Conservation (phyloP, 2,888 invertebrate genomes). For the Tenodera sinensis region DNA sequence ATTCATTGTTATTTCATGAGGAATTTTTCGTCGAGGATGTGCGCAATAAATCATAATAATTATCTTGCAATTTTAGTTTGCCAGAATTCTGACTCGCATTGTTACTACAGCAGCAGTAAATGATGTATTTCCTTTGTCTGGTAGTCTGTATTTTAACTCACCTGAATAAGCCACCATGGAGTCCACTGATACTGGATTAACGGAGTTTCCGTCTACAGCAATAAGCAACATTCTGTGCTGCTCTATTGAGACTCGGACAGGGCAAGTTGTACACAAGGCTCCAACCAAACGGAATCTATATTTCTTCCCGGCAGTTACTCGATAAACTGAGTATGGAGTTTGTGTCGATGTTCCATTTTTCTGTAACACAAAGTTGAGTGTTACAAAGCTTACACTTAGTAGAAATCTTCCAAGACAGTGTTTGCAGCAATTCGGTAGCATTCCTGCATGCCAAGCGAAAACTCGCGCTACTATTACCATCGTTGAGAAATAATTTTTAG, state of each 20-base stretch:
- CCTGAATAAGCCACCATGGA: slow-evolving; percentile 36
- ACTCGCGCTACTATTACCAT: too few relatives aligned
- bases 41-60: too few relatives aligned
- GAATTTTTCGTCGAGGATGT: too few relatives aligned
- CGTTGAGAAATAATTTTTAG: too few relatives aligned
- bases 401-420: too few relatives aligned
- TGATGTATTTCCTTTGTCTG: too few relatives aligned
- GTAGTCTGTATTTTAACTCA: background rate
- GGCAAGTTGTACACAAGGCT: slow-evolving; percentile 41
- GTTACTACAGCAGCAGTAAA: too few relatives aligned
- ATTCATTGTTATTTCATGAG: too few relatives aligned
- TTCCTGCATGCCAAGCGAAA: too few relatives aligned
- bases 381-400: background rate
- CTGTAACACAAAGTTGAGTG: background rate
- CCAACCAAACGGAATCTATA: slow-evolving; percentile 45
- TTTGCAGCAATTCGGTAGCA: too few relatives aligned
- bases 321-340: slow-evolving; percentile 30
- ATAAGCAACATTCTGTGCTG: slow-evolving; percentile 41
- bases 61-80: too few relatives aligned
- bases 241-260: slow-evolving; percentile 41
- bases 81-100: too few relatives aligned
- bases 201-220: slow-evolving; percentile 41
- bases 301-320: slow-evolving; percentile 37
- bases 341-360: background rate
- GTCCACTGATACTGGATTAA: slow-evolving; percentile 38